A percentile compares a stretch with the other conserved stretches of the same genome.
Evolutionary conservation across 1,140 invertebrate species (phyloP).

Genomic region (Magallana gigas): DNA sequence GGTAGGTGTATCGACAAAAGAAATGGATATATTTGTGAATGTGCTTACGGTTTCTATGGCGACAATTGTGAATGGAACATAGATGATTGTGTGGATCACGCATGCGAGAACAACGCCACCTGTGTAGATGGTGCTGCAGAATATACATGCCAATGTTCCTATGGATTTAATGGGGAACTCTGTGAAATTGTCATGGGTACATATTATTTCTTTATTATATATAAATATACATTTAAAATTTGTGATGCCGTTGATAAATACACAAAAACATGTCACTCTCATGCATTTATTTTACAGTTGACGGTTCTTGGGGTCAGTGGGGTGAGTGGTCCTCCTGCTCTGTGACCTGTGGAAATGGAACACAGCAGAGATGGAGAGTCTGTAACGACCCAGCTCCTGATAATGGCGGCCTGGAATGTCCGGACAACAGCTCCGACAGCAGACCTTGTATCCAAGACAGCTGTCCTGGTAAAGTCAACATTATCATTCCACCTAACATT

Average conservation of each 20-base stretch:
- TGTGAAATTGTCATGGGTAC: constrained; percentile 80
- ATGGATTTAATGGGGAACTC: constrained; percentile 46
- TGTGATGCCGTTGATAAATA: not conserved
- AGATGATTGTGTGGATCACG: constrained; percentile 77
- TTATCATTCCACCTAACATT: too few relatives aligned
- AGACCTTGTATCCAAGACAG: not conserved
- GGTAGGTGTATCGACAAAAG: constrained; percentile 74
- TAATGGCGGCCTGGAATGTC: constrained; percentile 29
- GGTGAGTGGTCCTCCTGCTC: constrained; percentile 48
- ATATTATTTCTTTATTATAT: constrained; percentile 85
- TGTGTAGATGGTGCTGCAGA: constrained; percentile 28
- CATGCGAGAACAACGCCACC: constrained; percentile 77
- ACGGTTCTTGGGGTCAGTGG: constrained; percentile 45
- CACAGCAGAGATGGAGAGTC: not conserved
- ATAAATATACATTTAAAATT: constrained; percentile 56
- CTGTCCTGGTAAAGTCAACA: constrained; percentile 21
- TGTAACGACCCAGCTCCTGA: constrained; percentile 49
- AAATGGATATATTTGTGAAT: constrained; percentile 88
- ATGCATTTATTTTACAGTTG: constrained; percentile 1
- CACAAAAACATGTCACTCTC: too few relatives aligned
- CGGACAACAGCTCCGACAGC: constrained; percentile 26
- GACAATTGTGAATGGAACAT: constrained; percentile 95
- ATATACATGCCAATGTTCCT: constrained; percentile 34
- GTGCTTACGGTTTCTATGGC: constrained; percentile 93
- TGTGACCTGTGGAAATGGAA: constrained; percentile 38